phyloP scores from a whole-genome alignment of 2,113 vertebrate genomes.

The Calcarius ornatus region DNA sequence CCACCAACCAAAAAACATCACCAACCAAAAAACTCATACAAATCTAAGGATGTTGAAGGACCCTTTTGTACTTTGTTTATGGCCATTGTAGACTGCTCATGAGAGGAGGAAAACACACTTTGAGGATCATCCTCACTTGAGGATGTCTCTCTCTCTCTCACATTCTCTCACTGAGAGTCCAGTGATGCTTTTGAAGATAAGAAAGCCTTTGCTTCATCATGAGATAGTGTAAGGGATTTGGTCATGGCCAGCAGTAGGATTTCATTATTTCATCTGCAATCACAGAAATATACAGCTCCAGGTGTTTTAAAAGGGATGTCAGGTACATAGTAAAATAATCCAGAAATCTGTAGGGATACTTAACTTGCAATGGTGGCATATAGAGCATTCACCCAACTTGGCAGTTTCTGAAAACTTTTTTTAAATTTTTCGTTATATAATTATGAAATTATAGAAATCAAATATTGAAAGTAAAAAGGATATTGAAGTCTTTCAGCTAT shows the following conservation, averaged over 20 bases:
- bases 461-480: background rate
- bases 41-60: background rate
- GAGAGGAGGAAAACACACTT: background rate
- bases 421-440: background rate
- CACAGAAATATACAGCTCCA: background rate
- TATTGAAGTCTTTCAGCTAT: background rate
- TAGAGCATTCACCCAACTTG: fast-evolving
- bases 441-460: background rate
- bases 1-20: background rate
- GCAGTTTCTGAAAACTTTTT: background rate
- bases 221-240: background rate
- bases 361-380: background rate
- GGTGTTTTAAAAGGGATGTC: background rate
- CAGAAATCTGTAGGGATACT: background rate
- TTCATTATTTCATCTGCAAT: background rate
- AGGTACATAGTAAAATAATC: background rate
- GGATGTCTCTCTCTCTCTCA: background rate
- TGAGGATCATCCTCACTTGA: background rate
- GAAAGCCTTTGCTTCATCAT: background rate
- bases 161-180: too few relatives aligned
- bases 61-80: background rate
- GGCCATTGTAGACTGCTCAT: background rate
- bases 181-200: background rate
- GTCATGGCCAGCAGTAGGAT: background rate
- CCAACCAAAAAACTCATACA: background rate